These are phyloP conservation scores for Salticus scenicus DNA, from an alignment of 2,888 invertebrate species.

Conservation along the genomic window DNA sequence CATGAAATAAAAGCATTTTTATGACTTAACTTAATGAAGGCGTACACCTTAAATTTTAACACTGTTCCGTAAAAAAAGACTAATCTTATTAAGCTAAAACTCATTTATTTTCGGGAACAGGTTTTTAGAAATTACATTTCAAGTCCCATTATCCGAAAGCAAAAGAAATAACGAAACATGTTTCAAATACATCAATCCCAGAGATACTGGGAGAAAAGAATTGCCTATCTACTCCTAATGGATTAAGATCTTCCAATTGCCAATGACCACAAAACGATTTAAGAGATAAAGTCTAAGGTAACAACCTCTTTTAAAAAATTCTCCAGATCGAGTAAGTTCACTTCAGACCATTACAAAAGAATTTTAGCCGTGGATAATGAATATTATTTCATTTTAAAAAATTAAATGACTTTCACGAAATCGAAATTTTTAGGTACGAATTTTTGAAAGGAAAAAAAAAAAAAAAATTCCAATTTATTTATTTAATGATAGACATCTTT, in stretches of 20 bases:
- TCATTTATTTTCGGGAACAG: slow-evolving; percentile 8
- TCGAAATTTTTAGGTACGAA: no score
- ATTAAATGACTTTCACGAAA: no score
- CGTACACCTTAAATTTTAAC: not conserved
- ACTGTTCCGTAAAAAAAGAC: slow-evolving; percentile 16
- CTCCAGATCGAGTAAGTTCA: not conserved
- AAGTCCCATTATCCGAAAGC: not conserved
- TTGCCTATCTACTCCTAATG: not conserved
- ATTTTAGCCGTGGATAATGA: not conserved
- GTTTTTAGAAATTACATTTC: slow-evolving; percentile 3
- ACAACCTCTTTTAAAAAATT: not conserved
- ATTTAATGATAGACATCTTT: no score
- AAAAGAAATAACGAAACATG: not conserved
- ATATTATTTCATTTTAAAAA: not conserved
- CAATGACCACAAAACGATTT: not conserved
- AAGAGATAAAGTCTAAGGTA: not conserved
- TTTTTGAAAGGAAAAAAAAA: no score
- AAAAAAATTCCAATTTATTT: no score
- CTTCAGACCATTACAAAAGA: no score
- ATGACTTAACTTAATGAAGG: slow-evolving; percentile 22
- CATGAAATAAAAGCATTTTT: slow-evolving; percentile 14
- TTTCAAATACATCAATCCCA: slow-evolving; percentile 10
- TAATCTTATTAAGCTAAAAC: slow-evolving; percentile 36
- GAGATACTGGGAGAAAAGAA: not conserved
- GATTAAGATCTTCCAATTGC: slow-evolving; percentile 12